These are phyloP conservation scores for Syritta pipiens DNA, from an alignment of 2,888 invertebrate species.

Conservation along the genomic window DNA sequence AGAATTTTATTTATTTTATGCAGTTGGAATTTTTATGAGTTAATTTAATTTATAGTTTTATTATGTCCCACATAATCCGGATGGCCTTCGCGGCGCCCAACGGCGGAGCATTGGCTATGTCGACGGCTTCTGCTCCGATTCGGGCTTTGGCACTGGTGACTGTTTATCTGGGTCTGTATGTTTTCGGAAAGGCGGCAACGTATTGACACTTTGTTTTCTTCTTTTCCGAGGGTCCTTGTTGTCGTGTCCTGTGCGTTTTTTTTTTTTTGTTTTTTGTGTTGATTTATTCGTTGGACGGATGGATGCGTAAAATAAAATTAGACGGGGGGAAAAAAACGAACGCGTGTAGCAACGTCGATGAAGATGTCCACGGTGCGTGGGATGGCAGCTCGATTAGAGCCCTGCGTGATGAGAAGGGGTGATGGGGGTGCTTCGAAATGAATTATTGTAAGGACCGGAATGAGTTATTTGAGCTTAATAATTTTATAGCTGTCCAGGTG, in stretches of 20 bases:
- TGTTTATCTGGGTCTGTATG: no score
- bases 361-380: constrained; percentile 17
- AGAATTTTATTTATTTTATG: constrained; percentile 73
- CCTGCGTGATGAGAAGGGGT: background rate
- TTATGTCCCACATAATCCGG: constrained; percentile 73
- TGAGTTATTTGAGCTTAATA: constrained; percentile 63
- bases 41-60: constrained; percentile 79
- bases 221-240: background rate
- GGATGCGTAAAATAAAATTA: constrained; percentile 43
- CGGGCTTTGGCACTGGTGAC: background rate
- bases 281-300: constrained; percentile 60
- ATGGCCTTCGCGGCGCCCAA: constrained; percentile 60
- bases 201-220: background rate
- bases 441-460: constrained; percentile 49
- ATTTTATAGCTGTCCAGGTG: constrained; percentile 54
- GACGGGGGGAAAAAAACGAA: no score
- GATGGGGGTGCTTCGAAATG: constrained; percentile 14
- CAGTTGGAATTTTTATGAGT: constrained; percentile 79
- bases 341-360: constrained; percentile 51
- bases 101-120: constrained; percentile 22
- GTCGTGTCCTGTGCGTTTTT: constrained; percentile 9
- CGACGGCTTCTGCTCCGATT: background rate
- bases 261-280: constrained; percentile 20
- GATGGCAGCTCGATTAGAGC: constrained; percentile 9
- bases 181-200: no score